Percentiles rank a stretch among this genome's conserved stretches.
Evolutionary conservation across 2,888 invertebrate genomes (phyloP).

Genomic region (Spialia ferax): DNA sequence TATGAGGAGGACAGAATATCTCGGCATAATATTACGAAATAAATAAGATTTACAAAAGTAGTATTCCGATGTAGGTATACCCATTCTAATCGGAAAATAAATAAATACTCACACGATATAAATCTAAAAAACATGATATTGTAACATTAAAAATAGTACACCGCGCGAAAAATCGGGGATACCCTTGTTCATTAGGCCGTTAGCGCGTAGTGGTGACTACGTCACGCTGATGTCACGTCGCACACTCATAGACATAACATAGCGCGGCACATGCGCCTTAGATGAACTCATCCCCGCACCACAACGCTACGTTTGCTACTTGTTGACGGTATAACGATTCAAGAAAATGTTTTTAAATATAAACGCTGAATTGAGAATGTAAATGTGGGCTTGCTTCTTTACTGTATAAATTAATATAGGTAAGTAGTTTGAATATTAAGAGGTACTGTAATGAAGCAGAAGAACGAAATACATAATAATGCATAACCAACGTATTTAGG

Average conservation of each 20-base stretch:
- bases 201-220: conserved; percentile 67
- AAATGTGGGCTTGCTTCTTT: no score
- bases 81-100: no score
- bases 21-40: no score
- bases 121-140: no score
- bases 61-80: no score
- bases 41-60: no score
- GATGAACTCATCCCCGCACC: conserved; percentile 65
- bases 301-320: conserved; percentile 8
- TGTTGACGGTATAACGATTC: conserved; percentile 6
- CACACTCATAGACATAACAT: conserved; percentile 73
- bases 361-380: background rate
- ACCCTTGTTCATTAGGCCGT: conserved; percentile 70
- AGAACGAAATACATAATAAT: no score
- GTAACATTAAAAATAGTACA: conserved; percentile 44
- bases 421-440: background rate
- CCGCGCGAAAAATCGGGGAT: conserved; percentile 63
- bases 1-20: no score
- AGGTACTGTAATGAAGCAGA: no score
- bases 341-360: background rate
- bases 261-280: conserved; percentile 80
- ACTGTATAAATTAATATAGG: background rate
- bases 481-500: no score
- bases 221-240: conserved; percentile 82
- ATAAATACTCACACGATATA: background rate